phyloP scores from a whole-genome alignment of 2,888 invertebrate species.

The Timandra comae region DNA sequence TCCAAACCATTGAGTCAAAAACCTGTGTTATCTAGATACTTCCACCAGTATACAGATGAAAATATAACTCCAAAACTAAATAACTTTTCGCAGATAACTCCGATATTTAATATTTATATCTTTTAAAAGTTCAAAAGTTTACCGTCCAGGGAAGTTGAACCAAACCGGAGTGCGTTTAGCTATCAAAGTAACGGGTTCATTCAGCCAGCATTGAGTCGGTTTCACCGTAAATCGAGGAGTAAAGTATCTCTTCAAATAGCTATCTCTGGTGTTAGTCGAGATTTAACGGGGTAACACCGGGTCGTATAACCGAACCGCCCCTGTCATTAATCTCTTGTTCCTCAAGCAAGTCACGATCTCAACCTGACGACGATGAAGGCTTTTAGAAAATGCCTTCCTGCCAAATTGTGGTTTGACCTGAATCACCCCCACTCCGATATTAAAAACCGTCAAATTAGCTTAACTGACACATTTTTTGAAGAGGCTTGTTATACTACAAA shows the following conservation, averaged over 20 bases:
- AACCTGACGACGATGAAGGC: slow-evolving; percentile 9
- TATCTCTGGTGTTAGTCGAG: slow-evolving; percentile 13
- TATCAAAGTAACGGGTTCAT: not conserved
- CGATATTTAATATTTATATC: too few relatives aligned
- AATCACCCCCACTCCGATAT: slow-evolving; percentile 14
- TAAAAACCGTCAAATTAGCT: too few relatives aligned
- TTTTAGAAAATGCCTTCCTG: slow-evolving; percentile 38
- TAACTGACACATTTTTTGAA: too few relatives aligned
- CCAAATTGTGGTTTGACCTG: slow-evolving; percentile 37
- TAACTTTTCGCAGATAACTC: too few relatives aligned
- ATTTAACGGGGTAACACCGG: slow-evolving; percentile 36
- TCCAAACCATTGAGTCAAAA: too few relatives aligned
- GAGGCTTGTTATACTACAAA: too few relatives aligned
- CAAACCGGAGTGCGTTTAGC: too few relatives aligned
- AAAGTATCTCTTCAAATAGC: slow-evolving; percentile 1
- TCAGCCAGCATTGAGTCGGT: slow-evolving; percentile 5
- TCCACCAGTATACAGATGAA: too few relatives aligned
- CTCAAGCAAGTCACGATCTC: slow-evolving; percentile 50
- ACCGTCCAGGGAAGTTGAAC: too few relatives aligned
- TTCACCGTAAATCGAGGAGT: not conserved
- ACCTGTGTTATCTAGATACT: too few relatives aligned
- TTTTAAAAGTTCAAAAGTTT: too few relatives aligned
- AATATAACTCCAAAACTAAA: too few relatives aligned
- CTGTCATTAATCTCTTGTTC: slow-evolving; percentile 69
- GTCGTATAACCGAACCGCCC: slow-evolving; percentile 41